Percentiles rank a stretch among this genome's conserved stretches.
Conservation (phyloP, 2,113 vertebrate species). For the Corvus cornix region DNA sequence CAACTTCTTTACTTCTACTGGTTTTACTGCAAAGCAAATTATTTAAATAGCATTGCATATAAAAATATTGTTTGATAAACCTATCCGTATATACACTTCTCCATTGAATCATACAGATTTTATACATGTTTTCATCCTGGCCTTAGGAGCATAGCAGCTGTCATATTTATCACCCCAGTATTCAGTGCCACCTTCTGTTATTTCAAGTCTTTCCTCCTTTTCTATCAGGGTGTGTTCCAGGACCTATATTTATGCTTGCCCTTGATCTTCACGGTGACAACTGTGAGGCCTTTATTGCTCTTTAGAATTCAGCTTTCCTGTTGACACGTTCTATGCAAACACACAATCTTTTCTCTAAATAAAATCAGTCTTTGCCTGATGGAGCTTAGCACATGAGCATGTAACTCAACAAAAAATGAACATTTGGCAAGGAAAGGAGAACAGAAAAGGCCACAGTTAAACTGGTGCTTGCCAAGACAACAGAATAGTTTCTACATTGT, state of each 20-base stretch:
- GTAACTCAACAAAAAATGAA: neutral
- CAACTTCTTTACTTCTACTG: neutral
- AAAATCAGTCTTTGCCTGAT: neutral
- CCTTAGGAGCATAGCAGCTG: neutral
- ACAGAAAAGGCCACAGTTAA: neutral
- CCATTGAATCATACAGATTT: neutral
- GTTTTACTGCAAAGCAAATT: neutral
- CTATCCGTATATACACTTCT: neutral
- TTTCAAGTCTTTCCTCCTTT: neutral
- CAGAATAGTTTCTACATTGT: neutral
- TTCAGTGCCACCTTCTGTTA: neutral
- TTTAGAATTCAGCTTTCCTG: neutral
- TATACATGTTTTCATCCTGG: neutral
- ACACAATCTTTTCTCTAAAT: neutral
- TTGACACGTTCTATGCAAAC: neutral
- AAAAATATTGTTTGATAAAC: neutral
- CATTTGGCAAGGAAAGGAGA: neutral
- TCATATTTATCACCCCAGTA: neutral
- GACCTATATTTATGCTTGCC: neutral
- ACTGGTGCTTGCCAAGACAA: neutral
- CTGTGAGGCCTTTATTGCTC: neutral
- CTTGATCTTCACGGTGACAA: neutral
- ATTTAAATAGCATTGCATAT: neutral
- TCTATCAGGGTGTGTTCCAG: neutral
- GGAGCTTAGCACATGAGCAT: neutral